Evolutionary conservation across 2,797 vertebrate species (phyloP), one percentile per base, ranked within the genome.

Genomic region (Borostomias antarcticus): DNA sequence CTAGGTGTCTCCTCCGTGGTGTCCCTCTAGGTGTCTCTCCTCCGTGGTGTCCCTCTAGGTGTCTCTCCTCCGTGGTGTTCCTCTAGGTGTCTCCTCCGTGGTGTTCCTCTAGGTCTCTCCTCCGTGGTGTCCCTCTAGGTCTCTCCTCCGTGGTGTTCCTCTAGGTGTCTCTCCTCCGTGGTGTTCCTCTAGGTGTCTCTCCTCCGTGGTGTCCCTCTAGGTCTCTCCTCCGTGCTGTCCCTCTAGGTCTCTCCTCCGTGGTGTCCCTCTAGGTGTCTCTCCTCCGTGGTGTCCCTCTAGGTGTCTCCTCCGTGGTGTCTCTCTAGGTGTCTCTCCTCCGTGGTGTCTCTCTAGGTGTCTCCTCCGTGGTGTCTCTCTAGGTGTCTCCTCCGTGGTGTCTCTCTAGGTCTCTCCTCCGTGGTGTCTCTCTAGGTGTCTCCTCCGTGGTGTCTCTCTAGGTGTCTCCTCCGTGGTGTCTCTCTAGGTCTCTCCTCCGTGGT

Each of bases 101-200:
- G n/a, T n/a, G n/a, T n/a, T n/a, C n/a, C n/a, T n/a, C n/a, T n/a
- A n/a, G n/a, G 21, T 6, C 21, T 50, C 17, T 19, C 54, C n/a
- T 30, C 63, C 53, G 58, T 68, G 26, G 29, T 25, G 66, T 70
- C 32, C 62, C 54, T 11, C 58, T n/a, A 64, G 66, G 43, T 74
- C 69, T 59, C 40, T 60, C 62, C 37, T 45, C n/a, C 40, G 13
- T 45, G 13, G n/a, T 45, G n/a, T 52, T 25, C 71, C 63, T 28
- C 54, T 11, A 57, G n/a, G 64, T 67, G 43, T 74, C 69, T 59
- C 40, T 60, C 62, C 37, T 45, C n/a, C 40, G 13, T 45, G 13
- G n/a, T 45, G n/a, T 52, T 9, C 13, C 23, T 21, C n/a, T n/a
- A n/a, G n/a, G n/a, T n/a, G n/a, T n/a, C n/a, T n/a, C n/a, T 15